Evolutionary conservation across 2,113 vertebrate genomes (phyloP).

Genomic region (Planiliza haematocheilus): DNA sequence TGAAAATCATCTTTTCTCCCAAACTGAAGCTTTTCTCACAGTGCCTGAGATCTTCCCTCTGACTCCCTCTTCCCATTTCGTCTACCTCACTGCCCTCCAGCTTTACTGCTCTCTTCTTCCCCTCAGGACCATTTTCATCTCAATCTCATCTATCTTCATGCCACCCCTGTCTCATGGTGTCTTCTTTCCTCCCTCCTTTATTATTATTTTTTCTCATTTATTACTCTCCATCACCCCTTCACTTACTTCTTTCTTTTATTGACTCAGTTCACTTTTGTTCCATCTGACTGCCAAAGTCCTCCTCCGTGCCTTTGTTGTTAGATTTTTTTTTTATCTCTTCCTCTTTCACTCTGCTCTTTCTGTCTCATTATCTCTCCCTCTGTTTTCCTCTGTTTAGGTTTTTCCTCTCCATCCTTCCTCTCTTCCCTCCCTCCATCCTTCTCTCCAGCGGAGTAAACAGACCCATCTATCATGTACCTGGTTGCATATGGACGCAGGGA

Average conservation of each 20-base stretch:
- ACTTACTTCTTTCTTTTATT: not conserved
- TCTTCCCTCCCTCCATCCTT: not conserved
- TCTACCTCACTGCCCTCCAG: not conserved
- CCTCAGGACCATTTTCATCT: conserved; percentile 9
- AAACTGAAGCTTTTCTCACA: conserved; percentile 17
- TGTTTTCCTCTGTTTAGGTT: not conserved
- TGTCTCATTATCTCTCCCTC: conserved; percentile 5
- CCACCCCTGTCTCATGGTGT: not conserved
- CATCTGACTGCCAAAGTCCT: not conserved
- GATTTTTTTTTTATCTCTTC: not conserved
- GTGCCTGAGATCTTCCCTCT: not conserved
- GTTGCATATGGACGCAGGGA: conserved; percentile 31
- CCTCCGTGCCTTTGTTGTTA: not conserved
- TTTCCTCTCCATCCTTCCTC: not conserved
- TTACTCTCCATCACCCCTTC: not conserved
- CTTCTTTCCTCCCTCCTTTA: conserved; percentile 3
- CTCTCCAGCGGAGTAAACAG: conserved; percentile 3
- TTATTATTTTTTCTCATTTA: conserved; percentile 8
- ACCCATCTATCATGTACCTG: conserved; percentile 31
- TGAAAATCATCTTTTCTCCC: conserved; percentile 18
- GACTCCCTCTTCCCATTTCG: not conserved
- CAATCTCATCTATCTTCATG: not conserved
- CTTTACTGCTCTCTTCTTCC: not conserved
- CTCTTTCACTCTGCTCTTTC: not conserved
- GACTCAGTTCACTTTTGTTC: not conserved